Evolutionary conservation across 2,113 vertebrate species (phyloP), one percentile per base, ranked within the genome.

Genomic region (Eclectus roratus): DNA sequence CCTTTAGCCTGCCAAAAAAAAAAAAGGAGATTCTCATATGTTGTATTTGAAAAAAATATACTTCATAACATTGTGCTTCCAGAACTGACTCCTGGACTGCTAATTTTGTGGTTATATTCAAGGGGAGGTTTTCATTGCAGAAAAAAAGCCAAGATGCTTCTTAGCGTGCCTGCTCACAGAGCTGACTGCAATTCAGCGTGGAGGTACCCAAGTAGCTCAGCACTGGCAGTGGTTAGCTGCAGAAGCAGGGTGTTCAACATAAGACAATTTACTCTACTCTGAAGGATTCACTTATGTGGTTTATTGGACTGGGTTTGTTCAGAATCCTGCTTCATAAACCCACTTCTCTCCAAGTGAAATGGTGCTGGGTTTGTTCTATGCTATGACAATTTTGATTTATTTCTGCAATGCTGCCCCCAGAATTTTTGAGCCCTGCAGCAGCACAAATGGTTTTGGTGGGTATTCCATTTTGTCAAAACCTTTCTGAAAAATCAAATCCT

Each of bases 101-200:
- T 78, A 53, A 79, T 81, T 88, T 33, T 52, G 28, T 41, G 47
- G 21, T n/a, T 71, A 20, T 41, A 24, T 63, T 80, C 37, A 65
- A 78, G 52, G 35, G 24, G 31, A 60, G 10, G n/a, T 74, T 44
- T 87, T 80, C 37, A 24, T 10, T 85, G 52, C 15, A 46, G 52
- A 18, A 52, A n/a, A 52, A 47, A 74, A 35, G 9, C 14, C 63
- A 35, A 70, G 66, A 20, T 65, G 5, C 43, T 89, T 58, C 47
- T 85, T n/a, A 7, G 55, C 0, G 0, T 47, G 31, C 0, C 1
- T 74, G 84, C 35, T 93, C 28, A 15, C 33, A 0, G 2, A n/a
- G 68, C 60, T 73, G 60, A 35, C 81, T 58, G 47, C 78, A 83
- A 0, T 44, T 61, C 84, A 69, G 66, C 2, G 41, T 21, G 19